Evolutionary conservation across 2,797 vertebrate genomes (phyloP).

Genomic region (Characodon lateralis): DNA sequence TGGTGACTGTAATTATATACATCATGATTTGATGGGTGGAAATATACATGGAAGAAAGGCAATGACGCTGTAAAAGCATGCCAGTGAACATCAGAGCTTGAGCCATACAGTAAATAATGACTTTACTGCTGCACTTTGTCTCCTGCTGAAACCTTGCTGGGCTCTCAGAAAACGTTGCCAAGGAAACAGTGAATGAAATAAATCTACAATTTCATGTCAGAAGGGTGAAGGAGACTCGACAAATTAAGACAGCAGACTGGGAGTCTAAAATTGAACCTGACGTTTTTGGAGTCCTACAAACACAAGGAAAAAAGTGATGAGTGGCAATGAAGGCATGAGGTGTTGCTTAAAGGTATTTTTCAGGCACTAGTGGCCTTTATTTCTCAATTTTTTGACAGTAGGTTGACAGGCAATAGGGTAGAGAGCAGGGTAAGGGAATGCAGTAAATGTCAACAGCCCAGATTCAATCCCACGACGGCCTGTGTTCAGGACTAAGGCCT

Average conservation of each 20-base stretch:
- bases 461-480: no score
- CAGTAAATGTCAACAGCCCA: no score
- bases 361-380: no score
- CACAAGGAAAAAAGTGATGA: constrained; percentile 6
- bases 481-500: no score
- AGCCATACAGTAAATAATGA: constrained; percentile 80
- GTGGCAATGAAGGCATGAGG: background rate
- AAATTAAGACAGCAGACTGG: constrained; percentile 50
- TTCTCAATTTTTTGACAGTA: no score
- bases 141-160: constrained; percentile 73
- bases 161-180: constrained; percentile 76
- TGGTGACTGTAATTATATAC: constrained; percentile 81
- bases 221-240: constrained; percentile 59
- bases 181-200: constrained; percentile 82
- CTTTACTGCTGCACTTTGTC: constrained; percentile 66
- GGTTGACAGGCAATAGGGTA: no score
- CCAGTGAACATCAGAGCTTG: constrained; percentile 76
- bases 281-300: constrained; percentile 31
- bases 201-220: constrained; percentile 73
- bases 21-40: constrained; percentile 71
- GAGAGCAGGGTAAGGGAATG: no score
- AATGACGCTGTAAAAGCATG: constrained; percentile 62
- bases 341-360: background rate
- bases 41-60: constrained; percentile 64
- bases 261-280: constrained; percentile 39